Conservation (phyloP, 1,140 invertebrate genomes). For the Drosophila arizonae region DNA sequence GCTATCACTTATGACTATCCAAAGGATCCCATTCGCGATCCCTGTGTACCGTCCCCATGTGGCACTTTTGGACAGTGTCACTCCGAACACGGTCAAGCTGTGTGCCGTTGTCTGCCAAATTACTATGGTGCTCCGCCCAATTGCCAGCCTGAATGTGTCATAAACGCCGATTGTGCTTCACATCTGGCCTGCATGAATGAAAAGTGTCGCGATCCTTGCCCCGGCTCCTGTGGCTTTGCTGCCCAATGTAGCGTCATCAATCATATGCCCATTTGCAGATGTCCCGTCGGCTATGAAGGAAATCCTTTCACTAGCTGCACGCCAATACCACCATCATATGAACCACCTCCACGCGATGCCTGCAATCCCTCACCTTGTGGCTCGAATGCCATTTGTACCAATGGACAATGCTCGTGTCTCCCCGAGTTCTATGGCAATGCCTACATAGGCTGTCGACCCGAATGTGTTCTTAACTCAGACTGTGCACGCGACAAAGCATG, state of each 20-base stretch:
- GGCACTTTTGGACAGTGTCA: constrained; percentile 91
- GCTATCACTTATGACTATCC: constrained; percentile 54
- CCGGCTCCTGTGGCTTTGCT: constrained; percentile 90
- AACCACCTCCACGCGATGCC: constrained; percentile 77
- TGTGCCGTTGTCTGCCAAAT: constrained; percentile 89
- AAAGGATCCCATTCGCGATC: constrained; percentile 86
- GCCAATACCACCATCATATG: constrained; percentile 70
- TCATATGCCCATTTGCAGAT: constrained; percentile 92
- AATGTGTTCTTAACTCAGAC: constrained; percentile 92
- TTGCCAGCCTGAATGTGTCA: constrained; percentile 90
- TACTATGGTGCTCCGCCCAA: constrained; percentile 89
- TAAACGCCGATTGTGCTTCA: constrained; percentile 89
- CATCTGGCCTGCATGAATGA: constrained; percentile 88
- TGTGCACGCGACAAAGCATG: constrained; percentile 88
- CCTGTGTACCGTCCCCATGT: constrained; percentile 90
- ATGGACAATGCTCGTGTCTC: constrained; percentile 84
- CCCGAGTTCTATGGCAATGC: constrained; percentile 90
- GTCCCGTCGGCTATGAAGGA: constrained; percentile 88
- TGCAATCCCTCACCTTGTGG: constrained; percentile 89
- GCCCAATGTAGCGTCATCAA: constrained; percentile 92
- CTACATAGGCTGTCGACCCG: constrained; percentile 89
- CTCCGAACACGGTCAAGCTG: constrained; percentile 86
- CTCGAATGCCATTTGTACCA: constrained; percentile 86
- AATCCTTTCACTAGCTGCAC: constrained; percentile 90
- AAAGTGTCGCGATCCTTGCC: constrained; percentile 90